phyloP scores from a whole-genome alignment of 2,888 invertebrate species.

The Caenorhabditis auriculariae region DNA sequence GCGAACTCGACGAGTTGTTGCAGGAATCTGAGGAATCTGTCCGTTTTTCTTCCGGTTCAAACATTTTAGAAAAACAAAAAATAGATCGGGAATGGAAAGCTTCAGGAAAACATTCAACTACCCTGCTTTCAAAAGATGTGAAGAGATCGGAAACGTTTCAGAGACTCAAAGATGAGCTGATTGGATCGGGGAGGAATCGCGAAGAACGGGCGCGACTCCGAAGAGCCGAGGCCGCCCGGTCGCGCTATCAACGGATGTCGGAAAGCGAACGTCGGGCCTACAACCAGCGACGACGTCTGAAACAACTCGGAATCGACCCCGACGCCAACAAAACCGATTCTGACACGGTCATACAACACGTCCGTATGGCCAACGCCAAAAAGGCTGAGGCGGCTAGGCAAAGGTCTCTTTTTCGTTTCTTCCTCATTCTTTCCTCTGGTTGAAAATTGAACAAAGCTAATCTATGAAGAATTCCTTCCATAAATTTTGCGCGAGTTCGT shows the following conservation, averaged over 20 bases:
- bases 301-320: slow-evolving; percentile 34
- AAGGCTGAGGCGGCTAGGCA: slow-evolving; percentile 48
- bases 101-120: too few species aligned
- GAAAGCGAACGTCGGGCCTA: slow-evolving; percentile 34
- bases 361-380: slow-evolving; percentile 20
- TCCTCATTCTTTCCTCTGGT: too few species aligned
- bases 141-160: too few species aligned
- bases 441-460: background rate
- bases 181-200: slow-evolving; percentile 6
- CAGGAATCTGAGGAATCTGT: slow-evolving; percentile 7
- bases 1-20: slow-evolving; percentile 16
- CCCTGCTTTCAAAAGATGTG: too few species aligned
- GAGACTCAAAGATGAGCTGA: too few species aligned
- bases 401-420: slow-evolving; percentile 14
- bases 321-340: too few species aligned
- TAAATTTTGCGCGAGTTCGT: too few species aligned
- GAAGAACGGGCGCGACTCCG: slow-evolving; percentile 16
- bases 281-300: slow-evolving; percentile 36
- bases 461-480: too few species aligned
- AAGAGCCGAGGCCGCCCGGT: slow-evolving; percentile 55
- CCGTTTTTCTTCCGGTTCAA: too few species aligned
- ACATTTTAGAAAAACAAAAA: too few species aligned
- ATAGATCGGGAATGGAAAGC: too few species aligned
- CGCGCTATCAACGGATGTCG: slow-evolving; percentile 54
- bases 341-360: slow-evolving; percentile 7